A percentile compares a stretch with the other conserved stretches of the same genome.
Evolutionary conservation across 2,888 invertebrate species (phyloP).

Genomic region (Trypoxylon attenuatum): DNA sequence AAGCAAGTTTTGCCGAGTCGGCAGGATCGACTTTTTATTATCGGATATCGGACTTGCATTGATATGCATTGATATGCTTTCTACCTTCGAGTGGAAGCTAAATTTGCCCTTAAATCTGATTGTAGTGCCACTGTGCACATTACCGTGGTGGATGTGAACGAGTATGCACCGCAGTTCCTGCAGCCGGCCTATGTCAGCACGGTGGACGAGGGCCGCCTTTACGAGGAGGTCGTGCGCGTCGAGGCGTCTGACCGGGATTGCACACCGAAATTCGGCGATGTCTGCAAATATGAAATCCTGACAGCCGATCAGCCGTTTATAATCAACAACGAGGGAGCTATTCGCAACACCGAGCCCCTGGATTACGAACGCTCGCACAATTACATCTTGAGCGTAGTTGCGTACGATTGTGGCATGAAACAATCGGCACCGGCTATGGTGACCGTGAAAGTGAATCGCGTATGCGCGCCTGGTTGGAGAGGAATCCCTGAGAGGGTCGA

Average conservation of each 20-base stretch:
- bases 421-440: conserved; percentile 96
- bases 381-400: conserved; percentile 96
- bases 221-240: conserved; percentile 92
- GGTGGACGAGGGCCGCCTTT: conserved; percentile 92
- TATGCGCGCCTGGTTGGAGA: conserved; percentile 75
- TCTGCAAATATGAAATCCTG: conserved; percentile 97
- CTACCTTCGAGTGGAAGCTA: too few relatives aligned
- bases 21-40: too few relatives aligned
- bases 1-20: neutral
- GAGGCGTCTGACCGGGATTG: conserved; percentile 96
- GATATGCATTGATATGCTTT: neutral
- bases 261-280: conserved; percentile 95
- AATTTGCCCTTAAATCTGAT: conserved; percentile 16
- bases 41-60: neutral
- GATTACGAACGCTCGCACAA: conserved; percentile 95
- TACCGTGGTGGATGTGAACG: conserved; percentile 96
- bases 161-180: conserved; percentile 93
- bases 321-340: conserved; percentile 94
- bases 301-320: conserved; percentile 93
- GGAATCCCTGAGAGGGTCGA: conserved; percentile 90
- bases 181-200: conserved; percentile 93
- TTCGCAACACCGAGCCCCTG: conserved; percentile 94
- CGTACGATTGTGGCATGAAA: conserved; percentile 98
- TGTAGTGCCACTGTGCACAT: conserved; percentile 93
- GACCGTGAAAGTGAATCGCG: conserved; percentile 89